Evolutionary conservation across 2,113 vertebrate species (phyloP), one percentile per base, ranked within the genome.

Genomic region (Lasiurus cinereus): DNA sequence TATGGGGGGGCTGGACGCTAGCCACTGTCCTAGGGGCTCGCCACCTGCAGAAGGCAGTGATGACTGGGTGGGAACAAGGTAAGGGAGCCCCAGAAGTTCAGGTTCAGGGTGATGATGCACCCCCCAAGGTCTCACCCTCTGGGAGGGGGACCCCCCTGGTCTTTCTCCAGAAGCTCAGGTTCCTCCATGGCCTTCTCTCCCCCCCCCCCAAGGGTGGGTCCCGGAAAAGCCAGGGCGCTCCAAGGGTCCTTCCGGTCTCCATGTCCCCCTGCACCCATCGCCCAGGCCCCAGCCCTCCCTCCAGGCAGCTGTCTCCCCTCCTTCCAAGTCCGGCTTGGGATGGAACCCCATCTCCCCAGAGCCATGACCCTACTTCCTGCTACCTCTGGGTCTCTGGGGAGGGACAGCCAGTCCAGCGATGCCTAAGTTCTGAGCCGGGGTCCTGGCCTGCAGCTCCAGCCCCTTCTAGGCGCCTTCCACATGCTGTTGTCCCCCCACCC

Each of bases 401-500:
- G 50, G 52, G 67, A 27, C 50, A 33, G 52, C 8, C 29, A 31
- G 36, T 48, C 62, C 16, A 48, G 39, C 66, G 3, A 2, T 33
- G 52, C 31, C 77, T 21, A 5, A 74, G 86, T 48, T 48, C 46
- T 56, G 14, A 54, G 29, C 31, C 0, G 0, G 0, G 0, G 12
- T 27, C 31, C 52, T 0, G 0, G 50, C 12, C 36, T 52, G 29
- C 12, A 24, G 33, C 59, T 43, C 27, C 0, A 0, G 8, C 1
- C 6, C 46, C 6, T 36, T n/a, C 36, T 36, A 10, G 31, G 27
- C 6, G 0, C 24, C 22, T 54, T 24, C 39, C 39, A 10, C 7
- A 1, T 16, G 64, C 87, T 11, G 29, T 24, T 39, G 16, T 52
- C 16, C 59, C 22, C n/a, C 1, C 52, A 5, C 52, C 52, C 52